Evolutionary conservation across 2,113 vertebrate species (phyloP).

Genomic region (Hucho hucho): DNA sequence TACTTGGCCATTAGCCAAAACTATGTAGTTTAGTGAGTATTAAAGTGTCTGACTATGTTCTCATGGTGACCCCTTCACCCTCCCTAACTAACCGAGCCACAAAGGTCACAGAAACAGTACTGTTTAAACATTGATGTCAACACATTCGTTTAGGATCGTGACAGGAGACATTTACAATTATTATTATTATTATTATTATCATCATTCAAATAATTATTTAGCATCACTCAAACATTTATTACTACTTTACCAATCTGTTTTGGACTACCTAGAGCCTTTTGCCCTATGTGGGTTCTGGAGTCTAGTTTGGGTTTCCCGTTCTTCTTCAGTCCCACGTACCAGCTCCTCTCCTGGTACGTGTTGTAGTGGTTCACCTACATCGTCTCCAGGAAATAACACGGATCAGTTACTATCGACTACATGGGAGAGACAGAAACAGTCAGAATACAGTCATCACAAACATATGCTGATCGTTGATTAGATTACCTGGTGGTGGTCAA

Average conservation of each 20-base stretch:
- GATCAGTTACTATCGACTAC: conserved; percentile 81
- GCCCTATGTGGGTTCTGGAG: conserved; percentile 85
- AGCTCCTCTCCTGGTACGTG: conserved; percentile 82
- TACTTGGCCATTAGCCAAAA: conserved; percentile 87
- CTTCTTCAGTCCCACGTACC: conserved; percentile 94
- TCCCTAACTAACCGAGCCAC: neutral
- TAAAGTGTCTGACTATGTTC: no score
- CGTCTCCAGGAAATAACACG: conserved; percentile 88
- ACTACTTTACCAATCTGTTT: no score
- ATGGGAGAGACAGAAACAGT: conserved; percentile 35
- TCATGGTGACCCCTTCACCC: neutral
- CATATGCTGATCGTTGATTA: no score
- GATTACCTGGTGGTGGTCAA: no score
- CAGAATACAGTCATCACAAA: neutral
- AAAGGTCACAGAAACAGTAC: neutral
- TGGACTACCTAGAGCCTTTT: conserved; percentile 79
- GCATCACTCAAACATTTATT: no score
- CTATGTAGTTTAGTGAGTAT: conserved; percentile 87
- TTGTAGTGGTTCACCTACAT: conserved; percentile 94
- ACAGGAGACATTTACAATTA: neutral
- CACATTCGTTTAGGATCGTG: neutral
- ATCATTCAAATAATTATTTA: no score
- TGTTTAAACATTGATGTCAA: neutral
- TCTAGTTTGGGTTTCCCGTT: conserved; percentile 86
- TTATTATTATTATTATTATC: neutral